Percentiles rank a stretch among this genome's conserved stretches.
phyloP scores from a whole-genome alignment of 2,113 vertebrate genomes.

The Hemichromis elongatus region DNA sequence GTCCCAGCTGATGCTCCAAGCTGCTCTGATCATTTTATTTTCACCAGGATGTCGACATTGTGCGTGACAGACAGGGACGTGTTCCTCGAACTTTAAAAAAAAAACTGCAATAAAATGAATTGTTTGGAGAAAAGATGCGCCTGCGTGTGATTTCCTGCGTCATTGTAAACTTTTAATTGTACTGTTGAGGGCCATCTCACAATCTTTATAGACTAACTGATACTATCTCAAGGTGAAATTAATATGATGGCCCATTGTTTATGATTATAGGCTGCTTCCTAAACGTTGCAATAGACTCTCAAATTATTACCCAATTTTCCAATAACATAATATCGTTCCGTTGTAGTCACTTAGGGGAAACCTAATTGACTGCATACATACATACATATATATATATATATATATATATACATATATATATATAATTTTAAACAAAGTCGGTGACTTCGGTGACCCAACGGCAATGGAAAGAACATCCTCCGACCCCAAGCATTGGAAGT shows the following conservation, averaged over 20 bases:
- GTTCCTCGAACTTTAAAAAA: background rate
- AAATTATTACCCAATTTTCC: constrained; percentile 41
- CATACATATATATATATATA: no score
- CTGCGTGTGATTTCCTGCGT: constrained; percentile 60
- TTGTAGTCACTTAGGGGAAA: constrained; percentile 15
- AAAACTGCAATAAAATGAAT: constrained; percentile 45
- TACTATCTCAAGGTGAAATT: constrained; percentile 73
- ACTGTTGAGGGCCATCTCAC: constrained; percentile 67
- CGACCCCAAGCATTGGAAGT: background rate
- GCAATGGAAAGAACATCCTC: background rate
- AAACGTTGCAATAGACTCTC: constrained; percentile 43
- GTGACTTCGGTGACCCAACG: background rate
- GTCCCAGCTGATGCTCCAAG: constrained; percentile 37
- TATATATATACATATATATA: background rate
- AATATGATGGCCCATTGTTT: constrained; percentile 66
- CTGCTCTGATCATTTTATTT: constrained; percentile 34
- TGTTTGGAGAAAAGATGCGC: constrained; percentile 40
- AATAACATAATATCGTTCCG: constrained; percentile 21
- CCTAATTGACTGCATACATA: no score
- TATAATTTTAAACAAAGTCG: constrained; percentile 3
- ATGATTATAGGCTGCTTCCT: constrained; percentile 57
- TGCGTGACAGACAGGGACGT: background rate
- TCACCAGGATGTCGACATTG: constrained; percentile 28
- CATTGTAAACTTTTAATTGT: constrained; percentile 85
- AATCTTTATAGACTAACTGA: constrained; percentile 78